Conservation (phyloP, 2,113 vertebrate species). For the Pardalotus punctatus region DNA sequence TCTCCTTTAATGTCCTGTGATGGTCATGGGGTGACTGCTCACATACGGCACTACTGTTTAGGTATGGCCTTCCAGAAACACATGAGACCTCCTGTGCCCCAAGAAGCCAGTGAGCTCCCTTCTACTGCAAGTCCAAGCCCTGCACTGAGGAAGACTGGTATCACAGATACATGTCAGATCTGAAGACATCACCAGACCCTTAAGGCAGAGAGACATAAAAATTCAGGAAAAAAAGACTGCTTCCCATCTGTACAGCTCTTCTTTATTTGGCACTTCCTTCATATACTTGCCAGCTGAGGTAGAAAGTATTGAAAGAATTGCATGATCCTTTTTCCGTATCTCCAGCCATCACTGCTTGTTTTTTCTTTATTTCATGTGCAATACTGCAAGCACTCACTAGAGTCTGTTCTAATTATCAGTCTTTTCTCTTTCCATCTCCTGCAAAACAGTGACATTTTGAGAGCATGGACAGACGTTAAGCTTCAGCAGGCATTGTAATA, state of each 20-base stretch:
- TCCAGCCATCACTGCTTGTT: not conserved
- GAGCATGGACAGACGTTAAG: not conserved
- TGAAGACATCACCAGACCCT: not conserved
- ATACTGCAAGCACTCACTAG: not conserved
- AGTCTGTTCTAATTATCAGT: not conserved
- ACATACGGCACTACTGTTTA: accelerated
- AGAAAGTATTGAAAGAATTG: not conserved
- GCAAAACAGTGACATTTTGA: not conserved
- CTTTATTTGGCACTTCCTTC: not conserved
- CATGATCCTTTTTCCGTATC: not conserved
- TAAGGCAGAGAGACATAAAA: not conserved
- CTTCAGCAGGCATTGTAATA: not conserved
- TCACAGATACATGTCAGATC: not conserved
- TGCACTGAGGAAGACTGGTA: not conserved
- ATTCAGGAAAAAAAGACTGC: not conserved
- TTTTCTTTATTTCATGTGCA: not conserved
- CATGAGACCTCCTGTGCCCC: accelerated
- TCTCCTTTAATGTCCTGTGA: not conserved
- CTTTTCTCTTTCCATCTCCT: not conserved
- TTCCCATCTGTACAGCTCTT: not conserved
- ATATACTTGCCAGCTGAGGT: not conserved
- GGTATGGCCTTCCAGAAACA: not conserved
- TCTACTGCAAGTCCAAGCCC: not conserved
- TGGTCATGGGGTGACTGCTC: accelerated
- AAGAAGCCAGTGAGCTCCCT: not conserved